Conservation (phyloP, 2,797 vertebrate species). For the Emys orbicularis region DNA sequence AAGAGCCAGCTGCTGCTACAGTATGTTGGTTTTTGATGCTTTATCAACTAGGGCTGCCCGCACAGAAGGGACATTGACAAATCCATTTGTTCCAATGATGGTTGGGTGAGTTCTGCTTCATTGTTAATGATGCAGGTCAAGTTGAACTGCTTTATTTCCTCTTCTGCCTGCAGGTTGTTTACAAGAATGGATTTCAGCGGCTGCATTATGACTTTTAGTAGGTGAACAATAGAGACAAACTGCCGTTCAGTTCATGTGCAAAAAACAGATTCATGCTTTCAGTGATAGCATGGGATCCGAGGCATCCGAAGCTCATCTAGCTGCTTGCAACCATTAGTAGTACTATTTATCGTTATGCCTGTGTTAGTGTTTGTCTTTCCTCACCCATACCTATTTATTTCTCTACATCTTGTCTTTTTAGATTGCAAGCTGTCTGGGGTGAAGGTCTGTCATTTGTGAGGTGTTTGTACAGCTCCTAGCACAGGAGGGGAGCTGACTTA, state of each 20-base stretch:
- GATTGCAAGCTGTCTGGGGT: not conserved
- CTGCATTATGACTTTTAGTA: not conserved
- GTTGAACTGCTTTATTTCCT: conserved; percentile 8
- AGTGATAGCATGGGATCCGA: not conserved
- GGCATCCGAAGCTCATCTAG: not conserved
- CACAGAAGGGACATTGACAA: not conserved
- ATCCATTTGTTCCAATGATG: not conserved
- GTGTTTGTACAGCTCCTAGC: not conserved
- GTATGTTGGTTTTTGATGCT: not conserved
- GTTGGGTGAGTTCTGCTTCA: not conserved
- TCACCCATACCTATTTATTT: not conserved
- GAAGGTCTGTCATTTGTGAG: not conserved
- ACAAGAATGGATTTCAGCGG: conserved; percentile 37
- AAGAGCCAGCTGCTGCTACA: not conserved
- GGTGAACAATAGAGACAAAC: not conserved
- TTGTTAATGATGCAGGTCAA: not conserved
- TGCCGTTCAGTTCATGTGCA: not conserved
- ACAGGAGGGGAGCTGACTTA: not conserved
- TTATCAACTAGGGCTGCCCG: not conserved
- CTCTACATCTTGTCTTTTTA: not conserved
- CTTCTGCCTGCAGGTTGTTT: conserved; percentile 5
- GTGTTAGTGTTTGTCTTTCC: not conserved
- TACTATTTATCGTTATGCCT: not conserved
- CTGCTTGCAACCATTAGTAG: not conserved
- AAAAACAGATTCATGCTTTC: not conserved